Base-by-base conservation (phyloP, 2,113 vertebrate species). In the Balaenoptera acutorostrata region DNA sequence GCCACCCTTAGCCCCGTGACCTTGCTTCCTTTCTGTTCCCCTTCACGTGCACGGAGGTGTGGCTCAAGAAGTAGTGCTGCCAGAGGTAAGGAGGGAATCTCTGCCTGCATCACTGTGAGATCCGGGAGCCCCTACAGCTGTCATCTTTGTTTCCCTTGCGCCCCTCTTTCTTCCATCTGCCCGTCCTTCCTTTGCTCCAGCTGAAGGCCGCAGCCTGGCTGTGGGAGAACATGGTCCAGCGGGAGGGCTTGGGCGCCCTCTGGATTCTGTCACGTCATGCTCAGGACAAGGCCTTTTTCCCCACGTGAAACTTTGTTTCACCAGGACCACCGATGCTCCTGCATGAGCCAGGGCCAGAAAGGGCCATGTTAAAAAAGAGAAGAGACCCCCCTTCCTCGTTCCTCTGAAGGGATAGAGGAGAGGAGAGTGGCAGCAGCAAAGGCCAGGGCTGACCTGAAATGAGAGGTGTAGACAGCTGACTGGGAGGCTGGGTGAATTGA, bases 301-400 rank as follows among this genome's bases (percentile, higher is more conserved):
- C 21, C 20, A 10, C 15, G 0, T 23, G 64, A 55, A 61, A 39
- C 44, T 31, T 29, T 1, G 2, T 63, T 13, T 18, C 23, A 2
- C 59, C 55, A 49, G 77, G 23, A 21, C 25, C 12, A 13, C 14
- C 1, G 0, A 9, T 81, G 27, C 31, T 63, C 39, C 44, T 36
- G 18, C 6, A 0, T 13, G 55, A 36, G 21, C 63, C 7, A 11
- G 21, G 86, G 21, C n/a, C 57, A 36, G 36, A 68, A 77, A 17
- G 71, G 71, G 15, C 27, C 9, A 2, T 8, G 7, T 83, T 64
- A 14, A 64, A 55, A n/a, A 49, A 20, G 25, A 25, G 0, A 3
- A 2, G 12, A 64, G 27, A 23, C 3, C 55, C 55, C 0, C 1
- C 20, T 3, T 3, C 13, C 4, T 21, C 15, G 0, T n/a, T 59